Evolutionary conservation across 2,113 vertebrate species (phyloP).

Genomic region (Rhynchopsitta pachyrhyncha): DNA sequence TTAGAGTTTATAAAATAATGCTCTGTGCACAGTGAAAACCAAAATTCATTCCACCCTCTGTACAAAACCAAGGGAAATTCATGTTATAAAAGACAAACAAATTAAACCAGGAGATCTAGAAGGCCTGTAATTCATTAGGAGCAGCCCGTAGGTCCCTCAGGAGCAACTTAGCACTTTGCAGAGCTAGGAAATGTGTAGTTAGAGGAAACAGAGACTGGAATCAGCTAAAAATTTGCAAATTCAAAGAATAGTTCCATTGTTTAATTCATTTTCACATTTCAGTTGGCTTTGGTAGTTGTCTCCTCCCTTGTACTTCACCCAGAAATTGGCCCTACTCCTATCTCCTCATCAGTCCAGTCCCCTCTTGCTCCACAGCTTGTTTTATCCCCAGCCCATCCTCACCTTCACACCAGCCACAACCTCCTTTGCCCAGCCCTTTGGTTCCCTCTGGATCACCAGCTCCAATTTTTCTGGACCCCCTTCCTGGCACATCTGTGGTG

Average conservation of each 20-base stretch:
- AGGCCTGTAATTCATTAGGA: conserved; percentile 21
- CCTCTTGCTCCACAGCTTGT: too few species aligned
- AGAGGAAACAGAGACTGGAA: not conserved
- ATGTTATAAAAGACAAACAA: not conserved
- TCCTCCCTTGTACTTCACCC: not conserved
- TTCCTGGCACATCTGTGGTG: not conserved
- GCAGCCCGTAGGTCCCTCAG: not conserved
- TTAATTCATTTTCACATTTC: not conserved
- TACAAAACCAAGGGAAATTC: conserved; percentile 18
- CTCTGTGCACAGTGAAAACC: not conserved
- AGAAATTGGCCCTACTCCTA: not conserved
- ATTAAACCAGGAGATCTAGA: not conserved
- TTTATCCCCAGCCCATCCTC: not conserved
- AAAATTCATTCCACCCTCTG: not conserved
- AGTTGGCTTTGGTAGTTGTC: not conserved
- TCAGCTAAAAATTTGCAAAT: not conserved
- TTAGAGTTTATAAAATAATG: conserved; percentile 47
- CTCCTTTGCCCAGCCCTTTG: not conserved
- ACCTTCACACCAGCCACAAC: not conserved
- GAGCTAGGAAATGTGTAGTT: not conserved
- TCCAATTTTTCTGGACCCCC: not conserved
- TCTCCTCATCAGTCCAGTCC: not conserved
- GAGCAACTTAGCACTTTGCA: not conserved
- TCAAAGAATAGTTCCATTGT: not conserved
- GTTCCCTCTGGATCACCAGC: not conserved